A percentile compares a stretch with the other conserved stretches of the same genome.
These are phyloP conservation scores for Bolinopsis microptera DNA, from an alignment of 37 sponge, comb jelly and placozoan genomes.

Conservation along the genomic window DNA sequence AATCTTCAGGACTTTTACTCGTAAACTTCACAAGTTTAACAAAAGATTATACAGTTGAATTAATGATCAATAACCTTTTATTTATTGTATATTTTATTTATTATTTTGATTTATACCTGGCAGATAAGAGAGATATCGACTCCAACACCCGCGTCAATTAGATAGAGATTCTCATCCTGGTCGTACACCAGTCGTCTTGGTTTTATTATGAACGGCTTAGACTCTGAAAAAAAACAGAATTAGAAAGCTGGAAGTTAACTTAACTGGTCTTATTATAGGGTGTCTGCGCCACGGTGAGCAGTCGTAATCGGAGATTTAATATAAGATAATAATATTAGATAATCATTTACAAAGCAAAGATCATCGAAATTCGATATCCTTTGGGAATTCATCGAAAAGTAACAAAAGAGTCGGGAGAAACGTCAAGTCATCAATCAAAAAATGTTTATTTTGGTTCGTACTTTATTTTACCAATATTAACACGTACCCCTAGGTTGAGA, in stretches of 20 bases:
- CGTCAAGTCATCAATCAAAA: too few relatives aligned
- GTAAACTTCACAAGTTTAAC: background rate
- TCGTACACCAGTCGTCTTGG: background rate
- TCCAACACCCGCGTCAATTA: slow-evolving; percentile 12
- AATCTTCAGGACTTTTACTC: background rate
- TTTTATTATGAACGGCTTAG: background rate
- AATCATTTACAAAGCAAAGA: too few relatives aligned
- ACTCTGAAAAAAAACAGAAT: slow-evolving; percentile 30
- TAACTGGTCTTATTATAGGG: background rate
- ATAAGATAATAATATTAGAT: too few relatives aligned
- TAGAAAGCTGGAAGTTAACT: too few relatives aligned
- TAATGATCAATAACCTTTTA: background rate
- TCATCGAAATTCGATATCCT: too few relatives aligned
- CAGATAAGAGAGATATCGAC: slow-evolving; percentile 27
- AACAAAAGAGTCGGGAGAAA: too few relatives aligned
- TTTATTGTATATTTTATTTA: too few relatives aligned
- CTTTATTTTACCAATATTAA: too few relatives aligned
- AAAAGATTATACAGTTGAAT: background rate
- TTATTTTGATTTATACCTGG: too few relatives aligned
- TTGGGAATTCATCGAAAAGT: too few relatives aligned
- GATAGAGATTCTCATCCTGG: background rate
- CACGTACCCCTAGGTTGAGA: slow-evolving; percentile 45
- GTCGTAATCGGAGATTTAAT: too few relatives aligned
- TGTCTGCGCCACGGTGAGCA: background rate
- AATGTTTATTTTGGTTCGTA: too few relatives aligned